Base-by-base conservation (phyloP, 2,113 vertebrate genomes). In the Thalassarche chlororhynchos region DNA sequence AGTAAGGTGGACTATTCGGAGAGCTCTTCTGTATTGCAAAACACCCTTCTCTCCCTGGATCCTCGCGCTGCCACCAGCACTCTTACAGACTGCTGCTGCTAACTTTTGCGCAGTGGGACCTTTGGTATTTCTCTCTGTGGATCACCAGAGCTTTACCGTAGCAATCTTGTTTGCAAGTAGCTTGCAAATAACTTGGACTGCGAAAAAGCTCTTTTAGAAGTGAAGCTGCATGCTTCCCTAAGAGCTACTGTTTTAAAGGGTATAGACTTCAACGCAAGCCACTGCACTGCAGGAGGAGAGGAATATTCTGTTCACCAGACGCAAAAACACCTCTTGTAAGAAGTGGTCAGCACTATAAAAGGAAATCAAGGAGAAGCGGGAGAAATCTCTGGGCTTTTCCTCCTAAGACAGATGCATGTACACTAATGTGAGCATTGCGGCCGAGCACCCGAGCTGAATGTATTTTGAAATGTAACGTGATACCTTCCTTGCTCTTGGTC, bases 1-100 rank as follows among this genome's bases (percentile, higher is more conserved):
- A 3, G 44, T 5, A 5, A 36, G 80, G 83, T 3, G 40, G 60
- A 2, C 32, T 20, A 1, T 4, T 5, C 14, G 1, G 34, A 7
- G 44, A 25, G 51, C 65, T 40, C 26, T 15, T 16, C 34, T 4
- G 42, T 5, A 0, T 12, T 6, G 57, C 61, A 4, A 3, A 38
- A 34, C 62, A 2, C 42, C 12, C 54, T 12, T 6, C 7, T 9
- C 28, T 24, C 58, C 60, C 46, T 2, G 36, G 12, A 8, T 42
- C 62, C 32, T 4, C 21, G 1, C 5, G 15, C 68, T 20, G 62
- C 90, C 47, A 0, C 25, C 40, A 13, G 75, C 65, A 1, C 75
- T n/a, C 52, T 57, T 9, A 1, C 36, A 13, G 31, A 5, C 42
- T 3, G 51, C 78, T 8, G 69, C 88, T 25, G 13, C 29, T 13